Percentiles rank a stretch among this genome's conserved stretches.
phyloP scores from a whole-genome alignment of 2,797 vertebrate species.

The Cuculus canorus region DNA sequence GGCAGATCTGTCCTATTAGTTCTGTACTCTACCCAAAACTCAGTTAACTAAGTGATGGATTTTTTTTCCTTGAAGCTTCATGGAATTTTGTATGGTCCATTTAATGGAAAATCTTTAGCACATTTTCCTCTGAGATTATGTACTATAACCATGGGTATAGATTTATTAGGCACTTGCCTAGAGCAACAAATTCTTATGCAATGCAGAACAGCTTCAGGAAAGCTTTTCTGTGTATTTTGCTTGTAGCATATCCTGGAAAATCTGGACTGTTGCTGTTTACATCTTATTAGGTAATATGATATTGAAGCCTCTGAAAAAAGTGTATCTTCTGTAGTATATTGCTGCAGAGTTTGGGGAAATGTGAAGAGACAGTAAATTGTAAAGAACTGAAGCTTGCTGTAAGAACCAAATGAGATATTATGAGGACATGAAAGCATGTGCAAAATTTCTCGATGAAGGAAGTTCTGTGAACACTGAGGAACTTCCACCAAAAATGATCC shows the following conservation, averaged over 20 bases:
- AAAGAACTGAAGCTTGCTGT: background rate
- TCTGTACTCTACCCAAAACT: background rate
- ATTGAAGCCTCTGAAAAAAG: background rate
- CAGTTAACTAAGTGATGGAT: background rate
- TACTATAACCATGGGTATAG: background rate
- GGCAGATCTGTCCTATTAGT: background rate
- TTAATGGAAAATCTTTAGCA: background rate
- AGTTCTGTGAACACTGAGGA: background rate
- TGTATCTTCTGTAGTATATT: background rate
- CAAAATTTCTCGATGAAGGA: background rate
- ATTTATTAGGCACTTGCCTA: background rate
- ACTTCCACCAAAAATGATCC: background rate
- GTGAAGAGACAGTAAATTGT: background rate
- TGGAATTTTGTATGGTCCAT: background rate
- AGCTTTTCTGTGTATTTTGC: background rate
- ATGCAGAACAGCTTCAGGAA: background rate
- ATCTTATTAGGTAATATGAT: background rate
- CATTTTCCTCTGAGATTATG: background rate
- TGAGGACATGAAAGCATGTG: rapidly evolving
- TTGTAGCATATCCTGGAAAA: background rate
- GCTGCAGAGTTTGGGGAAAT: background rate
- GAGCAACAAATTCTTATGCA: background rate
- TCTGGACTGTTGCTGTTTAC: background rate
- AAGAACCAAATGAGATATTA: background rate
- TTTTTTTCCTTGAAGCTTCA: background rate